Evolutionary conservation across 30 jellyfish, hydroid and myxozoan genomes (phyloP).

Genomic region (Hydractinia symbiolongicarpus): DNA sequence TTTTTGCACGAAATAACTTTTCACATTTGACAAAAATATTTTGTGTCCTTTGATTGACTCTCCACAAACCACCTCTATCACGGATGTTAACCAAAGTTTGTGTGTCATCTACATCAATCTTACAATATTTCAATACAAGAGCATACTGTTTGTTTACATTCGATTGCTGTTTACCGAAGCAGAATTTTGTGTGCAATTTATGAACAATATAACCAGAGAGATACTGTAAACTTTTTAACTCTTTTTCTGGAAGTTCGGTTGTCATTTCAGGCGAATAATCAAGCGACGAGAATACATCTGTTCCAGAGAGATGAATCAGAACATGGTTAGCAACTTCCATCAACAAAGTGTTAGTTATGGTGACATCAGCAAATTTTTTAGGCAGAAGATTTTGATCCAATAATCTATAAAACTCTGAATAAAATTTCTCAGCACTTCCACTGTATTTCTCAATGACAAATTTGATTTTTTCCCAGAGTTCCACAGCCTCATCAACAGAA

Average conservation of each 20-base stretch:
- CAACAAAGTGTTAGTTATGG: slow-evolving; percentile 15
- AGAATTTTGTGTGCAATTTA: background rate
- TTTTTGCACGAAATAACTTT: background rate
- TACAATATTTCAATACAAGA: background rate
- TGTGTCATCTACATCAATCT: background rate
- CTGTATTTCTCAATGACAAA: background rate
- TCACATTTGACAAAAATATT: background rate
- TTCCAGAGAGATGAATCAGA: slow-evolving; percentile 11
- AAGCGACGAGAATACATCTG: too few relatives aligned
- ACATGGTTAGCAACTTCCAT: slow-evolving; percentile 24
- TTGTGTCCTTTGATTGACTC: background rate
- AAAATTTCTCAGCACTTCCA: slow-evolving; percentile 27
- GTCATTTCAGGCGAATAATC: too few relatives aligned
- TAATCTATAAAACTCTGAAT: slow-evolving; percentile 12
- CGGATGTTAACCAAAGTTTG: background rate
- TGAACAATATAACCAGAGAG: background rate
- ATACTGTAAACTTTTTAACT: background rate
- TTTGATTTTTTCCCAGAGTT: background rate
- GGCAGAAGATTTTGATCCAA: slow-evolving; percentile 18
- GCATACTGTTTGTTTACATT: background rate
- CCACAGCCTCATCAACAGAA: slow-evolving; percentile 17
- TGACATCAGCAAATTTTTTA: slow-evolving; percentile 6
- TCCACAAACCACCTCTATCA: slow-evolving; percentile 11
- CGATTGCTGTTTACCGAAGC: background rate
- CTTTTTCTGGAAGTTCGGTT: too few relatives aligned